Conservation (phyloP, 2,113 vertebrate genomes). For the Recurvirostra avosetta region DNA sequence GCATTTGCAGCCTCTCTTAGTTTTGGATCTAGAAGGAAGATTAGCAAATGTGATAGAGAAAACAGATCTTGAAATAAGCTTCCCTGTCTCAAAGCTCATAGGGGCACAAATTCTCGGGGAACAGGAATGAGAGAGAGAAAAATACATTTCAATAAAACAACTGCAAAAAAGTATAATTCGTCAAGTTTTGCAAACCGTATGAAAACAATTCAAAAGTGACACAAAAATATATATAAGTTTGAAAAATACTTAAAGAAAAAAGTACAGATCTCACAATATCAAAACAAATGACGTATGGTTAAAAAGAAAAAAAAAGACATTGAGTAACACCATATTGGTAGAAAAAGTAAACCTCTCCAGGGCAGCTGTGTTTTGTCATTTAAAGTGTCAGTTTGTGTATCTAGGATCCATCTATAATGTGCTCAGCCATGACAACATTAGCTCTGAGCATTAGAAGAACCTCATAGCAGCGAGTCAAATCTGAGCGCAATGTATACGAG, state of each 20-base stretch:
- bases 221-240: conserved; percentile 62
- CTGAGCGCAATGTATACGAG: background rate
- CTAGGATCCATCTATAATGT: background rate
- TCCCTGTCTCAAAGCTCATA: background rate
- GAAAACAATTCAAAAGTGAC: conserved; percentile 62
- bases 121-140: background rate
- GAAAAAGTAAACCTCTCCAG: conserved; percentile 55
- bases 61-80: conserved; percentile 3
- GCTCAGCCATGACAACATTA: conserved; percentile 27
- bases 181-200: conserved; percentile 59
- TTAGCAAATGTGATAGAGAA: background rate
- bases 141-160: conserved; percentile 34
- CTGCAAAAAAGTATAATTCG: conserved; percentile 50
- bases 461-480: conserved; percentile 57
- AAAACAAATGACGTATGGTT: conserved; percentile 45
- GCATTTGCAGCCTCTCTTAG: background rate
- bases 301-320: conserved; percentile 9
- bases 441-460: conserved; percentile 42
- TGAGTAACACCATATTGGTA: conserved; percentile 52
- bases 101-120: background rate
- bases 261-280: conserved; percentile 58
- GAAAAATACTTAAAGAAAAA: conserved; percentile 55
- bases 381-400: conserved; percentile 61
- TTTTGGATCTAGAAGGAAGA: conserved; percentile 4
- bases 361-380: conserved; percentile 43